Conservation (phyloP, 2,797 vertebrate genomes). For the Australoheros facetus region DNA sequence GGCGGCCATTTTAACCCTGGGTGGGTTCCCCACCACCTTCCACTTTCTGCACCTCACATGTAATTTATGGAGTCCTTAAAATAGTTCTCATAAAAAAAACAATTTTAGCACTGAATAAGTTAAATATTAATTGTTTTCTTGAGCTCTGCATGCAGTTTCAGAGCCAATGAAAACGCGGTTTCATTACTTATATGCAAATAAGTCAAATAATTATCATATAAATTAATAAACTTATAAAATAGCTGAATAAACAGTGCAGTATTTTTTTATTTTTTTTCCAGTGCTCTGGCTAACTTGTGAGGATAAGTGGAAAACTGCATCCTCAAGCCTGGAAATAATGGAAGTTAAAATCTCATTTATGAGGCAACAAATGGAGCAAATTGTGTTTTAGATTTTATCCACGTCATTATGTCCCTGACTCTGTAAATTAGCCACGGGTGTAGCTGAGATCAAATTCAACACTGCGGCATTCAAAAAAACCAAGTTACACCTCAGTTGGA, state of each 20-base stretch:
- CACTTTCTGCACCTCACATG: constrained; percentile 4
- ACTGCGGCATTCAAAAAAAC: constrained; percentile 12
- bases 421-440: constrained; percentile 8
- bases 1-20: constrained; percentile 77
- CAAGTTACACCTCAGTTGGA: constrained; percentile 32
- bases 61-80: neutral
- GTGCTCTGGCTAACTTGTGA: neutral
- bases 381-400: constrained; percentile 13
- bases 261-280: neutral
- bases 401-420: neutral
- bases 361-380: constrained; percentile 21
- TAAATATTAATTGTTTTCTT: neutral
- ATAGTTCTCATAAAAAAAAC: neutral
- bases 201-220: neutral
- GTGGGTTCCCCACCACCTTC: constrained; percentile 16
- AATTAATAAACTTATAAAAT: neutral
- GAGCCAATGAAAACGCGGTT: neutral
- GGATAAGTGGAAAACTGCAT: neutral
- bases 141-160: neutral
- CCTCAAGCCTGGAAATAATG: neutral
- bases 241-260: neutral
- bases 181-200: neutral
- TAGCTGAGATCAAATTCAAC: constrained; percentile 18
- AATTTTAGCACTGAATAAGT: neutral
- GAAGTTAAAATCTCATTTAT: neutral